A percentile compares a stretch with the other conserved stretches of the same genome.
Evolutionary conservation across 2,888 invertebrate species (phyloP).

Genomic region (Macaria notata): DNA sequence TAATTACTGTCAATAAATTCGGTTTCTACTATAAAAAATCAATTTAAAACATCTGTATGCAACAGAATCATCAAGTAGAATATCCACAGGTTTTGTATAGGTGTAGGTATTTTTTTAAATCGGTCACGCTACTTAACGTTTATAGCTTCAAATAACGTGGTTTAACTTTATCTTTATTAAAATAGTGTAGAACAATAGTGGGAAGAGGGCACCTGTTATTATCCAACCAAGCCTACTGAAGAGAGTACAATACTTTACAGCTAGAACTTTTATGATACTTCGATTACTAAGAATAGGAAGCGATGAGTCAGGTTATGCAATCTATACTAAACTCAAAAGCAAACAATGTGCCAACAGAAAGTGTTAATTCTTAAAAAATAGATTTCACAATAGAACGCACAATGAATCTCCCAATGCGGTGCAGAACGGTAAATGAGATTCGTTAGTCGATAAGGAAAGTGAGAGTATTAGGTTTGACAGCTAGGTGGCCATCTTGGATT

Average conservation of each 20-base stretch:
- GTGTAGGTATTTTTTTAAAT: conserved; percentile 29
- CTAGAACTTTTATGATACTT: not conserved
- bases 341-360: conserved; percentile 47
- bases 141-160: conserved; percentile 51
- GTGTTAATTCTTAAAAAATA: conserved; percentile 47
- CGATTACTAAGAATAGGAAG: conserved; percentile 19
- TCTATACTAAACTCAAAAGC: conserved; percentile 34
- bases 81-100: conserved; percentile 11
- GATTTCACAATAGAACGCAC: conserved; percentile 54
- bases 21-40: too few species aligned
- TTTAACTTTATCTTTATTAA: conserved; percentile 22
- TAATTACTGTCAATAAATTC: too few species aligned
- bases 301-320: conserved; percentile 35
- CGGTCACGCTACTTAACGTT: conserved; percentile 52
- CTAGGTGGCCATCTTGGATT: conserved; percentile 66
- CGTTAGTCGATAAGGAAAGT: conserved; percentile 69
- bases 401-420: conserved; percentile 51
- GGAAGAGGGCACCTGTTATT: conserved; percentile 34
- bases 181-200: conserved; percentile 34
- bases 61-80: too few species aligned
- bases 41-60: too few species aligned
- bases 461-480: conserved; percentile 72
- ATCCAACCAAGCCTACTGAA: conserved; percentile 12
- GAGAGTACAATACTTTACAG: conserved; percentile 6
- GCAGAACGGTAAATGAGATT: conserved; percentile 57